A percentile compares a stretch with the other conserved stretches of the same genome.
Conservation (phyloP, 2,113 vertebrate species). For the Elephantulus edwardii region DNA sequence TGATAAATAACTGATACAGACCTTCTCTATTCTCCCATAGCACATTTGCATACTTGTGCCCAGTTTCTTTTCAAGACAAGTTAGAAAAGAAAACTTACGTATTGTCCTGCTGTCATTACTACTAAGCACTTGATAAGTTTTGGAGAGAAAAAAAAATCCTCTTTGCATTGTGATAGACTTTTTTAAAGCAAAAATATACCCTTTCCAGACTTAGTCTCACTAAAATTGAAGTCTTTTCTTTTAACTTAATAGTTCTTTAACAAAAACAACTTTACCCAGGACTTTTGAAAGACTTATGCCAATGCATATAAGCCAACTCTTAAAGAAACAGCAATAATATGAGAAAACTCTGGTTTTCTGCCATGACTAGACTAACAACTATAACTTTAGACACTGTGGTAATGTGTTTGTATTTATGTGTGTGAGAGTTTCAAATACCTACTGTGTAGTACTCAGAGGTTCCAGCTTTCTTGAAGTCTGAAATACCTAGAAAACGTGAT, state of each 20-base stretch:
- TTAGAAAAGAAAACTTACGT: neutral
- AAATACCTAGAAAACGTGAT: neutral
- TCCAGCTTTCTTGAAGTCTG: neutral
- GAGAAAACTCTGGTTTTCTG: constrained; percentile 7
- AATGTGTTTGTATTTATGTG: neutral
- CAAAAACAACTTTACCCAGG: constrained; percentile 28
- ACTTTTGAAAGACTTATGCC: neutral
- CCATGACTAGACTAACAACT: neutral
- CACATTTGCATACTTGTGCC: neutral
- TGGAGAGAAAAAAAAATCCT: neutral
- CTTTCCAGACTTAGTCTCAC: neutral
- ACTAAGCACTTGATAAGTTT: neutral
- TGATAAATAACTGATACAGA: neutral
- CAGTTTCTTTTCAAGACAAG: neutral
- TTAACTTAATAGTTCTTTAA: constrained; percentile 9
- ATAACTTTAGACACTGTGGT: neutral
- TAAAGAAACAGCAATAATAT: neutral
- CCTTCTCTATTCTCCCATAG: neutral
- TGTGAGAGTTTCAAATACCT: neutral
- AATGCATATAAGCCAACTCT: neutral
- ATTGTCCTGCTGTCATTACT: neutral
- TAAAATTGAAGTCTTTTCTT: neutral
- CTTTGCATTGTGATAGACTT: neutral
- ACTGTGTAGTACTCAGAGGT: neutral
- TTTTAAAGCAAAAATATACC: neutral